Percentiles rank a stretch among this genome's conserved stretches.
Evolutionary conservation across 2,888 invertebrate species (phyloP).

Genomic region (Dasypolia templi): DNA sequence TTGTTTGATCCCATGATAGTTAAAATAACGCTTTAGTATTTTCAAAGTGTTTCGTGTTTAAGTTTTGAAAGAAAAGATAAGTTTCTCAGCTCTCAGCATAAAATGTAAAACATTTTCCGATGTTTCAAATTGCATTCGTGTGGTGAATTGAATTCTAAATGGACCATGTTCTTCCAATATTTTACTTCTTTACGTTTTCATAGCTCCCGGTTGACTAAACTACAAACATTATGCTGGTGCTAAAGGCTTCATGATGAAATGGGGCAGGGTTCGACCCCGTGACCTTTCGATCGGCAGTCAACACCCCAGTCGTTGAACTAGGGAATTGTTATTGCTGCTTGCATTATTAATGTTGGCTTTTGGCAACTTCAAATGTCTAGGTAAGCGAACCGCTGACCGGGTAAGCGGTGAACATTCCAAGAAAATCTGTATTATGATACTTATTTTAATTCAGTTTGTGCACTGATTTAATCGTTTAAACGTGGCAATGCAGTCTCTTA

Average conservation of each 20-base stretch:
- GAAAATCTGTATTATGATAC: conserved; percentile 8
- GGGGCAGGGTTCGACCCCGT: conserved; percentile 42
- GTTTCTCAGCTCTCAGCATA: conserved; percentile 14
- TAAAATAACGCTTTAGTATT: conserved; percentile 28
- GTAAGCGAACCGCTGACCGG: conserved; percentile 21
- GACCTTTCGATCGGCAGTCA: conserved; percentile 50
- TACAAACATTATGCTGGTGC: conserved; percentile 30
- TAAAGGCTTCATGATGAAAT: conserved; percentile 30
- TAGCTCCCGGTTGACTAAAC: conserved; percentile 9
- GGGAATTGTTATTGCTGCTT: conserved; percentile 42
- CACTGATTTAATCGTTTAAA: no score
- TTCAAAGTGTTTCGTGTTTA: conserved; percentile 29
- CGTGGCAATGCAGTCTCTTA: no score
- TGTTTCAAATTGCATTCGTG: conserved; percentile 28
- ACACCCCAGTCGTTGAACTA: conserved; percentile 42
- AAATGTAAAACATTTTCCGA: conserved; percentile 39
- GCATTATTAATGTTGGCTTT: conserved; percentile 47
- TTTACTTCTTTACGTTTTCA: conserved; percentile 5
- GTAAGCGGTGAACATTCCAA: not conserved
- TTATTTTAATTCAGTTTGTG: no score
- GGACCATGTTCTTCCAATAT: conserved; percentile 21
- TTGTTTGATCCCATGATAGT: conserved; percentile 21
- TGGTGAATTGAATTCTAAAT: conserved; percentile 16
- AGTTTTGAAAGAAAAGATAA: conserved; percentile 26
- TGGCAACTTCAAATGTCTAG: conserved; percentile 28